A percentile compares a stretch with the other conserved stretches of the same genome.
phyloP scores from a whole-genome alignment of 2,113 vertebrate genomes.

The Theropithecus gelada region DNA sequence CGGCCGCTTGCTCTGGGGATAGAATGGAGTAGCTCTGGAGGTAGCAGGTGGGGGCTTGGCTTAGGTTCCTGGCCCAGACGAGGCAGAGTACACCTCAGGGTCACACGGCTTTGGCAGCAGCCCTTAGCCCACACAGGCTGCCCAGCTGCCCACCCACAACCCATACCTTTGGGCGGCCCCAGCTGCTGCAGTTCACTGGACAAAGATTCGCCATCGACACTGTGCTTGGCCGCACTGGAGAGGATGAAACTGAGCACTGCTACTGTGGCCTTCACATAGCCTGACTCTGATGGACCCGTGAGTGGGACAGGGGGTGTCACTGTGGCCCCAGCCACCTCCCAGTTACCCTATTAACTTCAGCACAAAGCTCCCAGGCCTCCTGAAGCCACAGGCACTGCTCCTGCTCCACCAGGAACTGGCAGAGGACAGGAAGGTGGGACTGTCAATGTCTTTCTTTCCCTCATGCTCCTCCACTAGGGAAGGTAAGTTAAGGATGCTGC shows the following conservation, averaged over 20 bases:
- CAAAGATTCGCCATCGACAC: constrained; percentile 93
- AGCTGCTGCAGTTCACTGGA: constrained; percentile 97
- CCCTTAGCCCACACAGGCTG: accelerated
- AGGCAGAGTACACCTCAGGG: neutral
- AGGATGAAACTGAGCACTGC: constrained; percentile 95
- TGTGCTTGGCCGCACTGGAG: constrained; percentile 94
- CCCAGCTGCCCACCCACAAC: neutral
- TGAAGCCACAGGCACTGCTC: neutral
- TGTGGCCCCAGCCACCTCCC: neutral
- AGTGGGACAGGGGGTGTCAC: neutral
- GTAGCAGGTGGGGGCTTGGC: neutral
- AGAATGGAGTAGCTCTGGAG: neutral
- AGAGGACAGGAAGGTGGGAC: neutral
- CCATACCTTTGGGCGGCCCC: constrained; percentile 94
- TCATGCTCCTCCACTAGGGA: neutral
- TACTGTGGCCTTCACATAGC: constrained; percentile 95
- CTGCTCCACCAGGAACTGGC: neutral
- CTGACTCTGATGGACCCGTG: constrained; percentile 84
- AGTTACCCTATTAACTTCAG: neutral
- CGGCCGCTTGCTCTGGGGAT: constrained; percentile 90
- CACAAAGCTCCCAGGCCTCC: neutral
- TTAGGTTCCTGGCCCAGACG: neutral
- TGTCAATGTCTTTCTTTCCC: too few species aligned
- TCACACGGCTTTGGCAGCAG: neutral
- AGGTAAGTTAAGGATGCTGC: neutral